Conservation (phyloP, 2,888 invertebrate genomes). For the Thymelicus lineola region DNA sequence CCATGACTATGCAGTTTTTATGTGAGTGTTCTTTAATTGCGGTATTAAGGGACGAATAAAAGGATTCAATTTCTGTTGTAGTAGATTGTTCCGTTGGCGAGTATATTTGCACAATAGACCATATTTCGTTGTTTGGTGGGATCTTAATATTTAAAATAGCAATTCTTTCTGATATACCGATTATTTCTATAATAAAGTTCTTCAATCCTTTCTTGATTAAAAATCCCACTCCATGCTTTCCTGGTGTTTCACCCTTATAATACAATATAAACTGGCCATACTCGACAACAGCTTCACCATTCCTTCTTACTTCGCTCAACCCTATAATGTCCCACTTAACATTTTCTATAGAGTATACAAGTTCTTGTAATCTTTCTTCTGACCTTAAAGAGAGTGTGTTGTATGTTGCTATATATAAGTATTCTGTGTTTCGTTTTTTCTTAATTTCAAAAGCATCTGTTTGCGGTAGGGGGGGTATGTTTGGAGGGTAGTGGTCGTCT, state of each 20-base stretch:
- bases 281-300: constrained; percentile 41
- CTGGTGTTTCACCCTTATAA: constrained; percentile 39
- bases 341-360: constrained; percentile 34
- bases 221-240: constrained; percentile 43
- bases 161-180: constrained; percentile 43
- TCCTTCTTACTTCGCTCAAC: constrained; percentile 40
- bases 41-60: background rate
- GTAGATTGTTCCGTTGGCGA: constrained; percentile 35
- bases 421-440: background rate
- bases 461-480: background rate
- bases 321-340: constrained; percentile 43
- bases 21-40: constrained; percentile 15
- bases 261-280: constrained; percentile 41
- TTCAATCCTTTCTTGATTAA: constrained; percentile 40
- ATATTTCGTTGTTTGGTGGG: constrained; percentile 13
- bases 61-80: constrained; percentile 11
- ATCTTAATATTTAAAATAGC: constrained; percentile 40
- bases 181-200: constrained; percentile 37
- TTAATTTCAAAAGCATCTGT: background rate
- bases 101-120: constrained; percentile 40
- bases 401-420: background rate
- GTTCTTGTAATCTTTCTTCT: constrained; percentile 26
- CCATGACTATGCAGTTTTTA: constrained; percentile 38
- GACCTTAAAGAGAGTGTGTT: constrained; percentile 25
- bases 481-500: constrained; percentile 41